These are phyloP conservation scores for Leptoclinus maculatus DNA, from an alignment of 2,797 vertebrate genomes.

Conservation along the genomic window DNA sequence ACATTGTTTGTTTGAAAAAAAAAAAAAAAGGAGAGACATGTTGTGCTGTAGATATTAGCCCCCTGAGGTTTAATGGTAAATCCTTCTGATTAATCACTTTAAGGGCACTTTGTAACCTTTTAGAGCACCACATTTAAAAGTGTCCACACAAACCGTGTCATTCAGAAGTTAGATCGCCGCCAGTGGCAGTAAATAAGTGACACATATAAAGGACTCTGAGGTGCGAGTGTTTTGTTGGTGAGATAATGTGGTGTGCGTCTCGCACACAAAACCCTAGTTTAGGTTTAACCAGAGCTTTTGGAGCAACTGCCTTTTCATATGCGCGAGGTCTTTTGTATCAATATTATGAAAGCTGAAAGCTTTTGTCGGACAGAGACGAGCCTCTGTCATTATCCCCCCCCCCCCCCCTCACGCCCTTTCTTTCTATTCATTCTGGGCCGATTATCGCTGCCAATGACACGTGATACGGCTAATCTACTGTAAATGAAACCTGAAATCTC, in stretches of 20 bases:
- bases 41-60: slow-evolving; percentile 20
- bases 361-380: slow-evolving; percentile 84
- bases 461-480: slow-evolving; percentile 64
- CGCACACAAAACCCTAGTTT: slow-evolving; percentile 64
- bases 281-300: slow-evolving; percentile 70
- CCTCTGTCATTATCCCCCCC: slow-evolving; percentile 80
- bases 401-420: slow-evolving; percentile 54
- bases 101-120: slow-evolving; percentile 11
- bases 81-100: slow-evolving; percentile 30
- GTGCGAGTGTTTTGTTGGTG: slow-evolving; percentile 47
- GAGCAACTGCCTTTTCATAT: slow-evolving; percentile 64
- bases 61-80: slow-evolving; percentile 26
- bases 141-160: slow-evolving; percentile 24
- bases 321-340: slow-evolving; percentile 69
- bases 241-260: slow-evolving; percentile 47
- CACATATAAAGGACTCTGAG: slow-evolving; percentile 15
- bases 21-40: too few species aligned
- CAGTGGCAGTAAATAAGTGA: slow-evolving; percentile 53
- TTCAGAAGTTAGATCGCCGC: slow-evolving; percentile 36
- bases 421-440: slow-evolving; percentile 75
- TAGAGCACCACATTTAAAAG: slow-evolving; percentile 19
- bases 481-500: slow-evolving; percentile 65
- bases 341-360: slow-evolving; percentile 76
- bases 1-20: neutral
- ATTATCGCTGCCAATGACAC: slow-evolving; percentile 65